Evolutionary conservation across 2,797 vertebrate genomes (phyloP).

Genomic region (Morelia viridis): DNA sequence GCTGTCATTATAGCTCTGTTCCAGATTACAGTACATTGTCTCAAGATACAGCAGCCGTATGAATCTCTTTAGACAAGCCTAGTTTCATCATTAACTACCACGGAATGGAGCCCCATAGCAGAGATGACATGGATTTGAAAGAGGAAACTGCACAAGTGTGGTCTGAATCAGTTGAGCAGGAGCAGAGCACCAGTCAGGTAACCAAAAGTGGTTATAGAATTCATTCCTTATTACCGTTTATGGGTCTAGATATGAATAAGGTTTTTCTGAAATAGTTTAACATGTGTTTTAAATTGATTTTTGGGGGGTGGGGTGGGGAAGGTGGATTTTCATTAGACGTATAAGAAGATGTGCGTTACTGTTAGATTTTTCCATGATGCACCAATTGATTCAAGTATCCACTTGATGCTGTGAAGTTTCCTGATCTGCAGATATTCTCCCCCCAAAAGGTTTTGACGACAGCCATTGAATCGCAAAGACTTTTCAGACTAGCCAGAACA

Average conservation of each 20-base stretch:
- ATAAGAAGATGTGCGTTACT: neutral
- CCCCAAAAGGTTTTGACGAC: neutral
- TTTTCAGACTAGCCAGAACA: too few relatives aligned
- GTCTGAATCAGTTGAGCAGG: slow-evolving; percentile 73
- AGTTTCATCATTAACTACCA: slow-evolving; percentile 38
- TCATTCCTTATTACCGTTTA: neutral
- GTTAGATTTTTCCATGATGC: neutral
- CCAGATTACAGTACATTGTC: slow-evolving; percentile 39
- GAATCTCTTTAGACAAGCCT: slow-evolving; percentile 51
- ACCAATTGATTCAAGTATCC: neutral
- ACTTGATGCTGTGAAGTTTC: neutral
- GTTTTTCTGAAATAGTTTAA: neutral
- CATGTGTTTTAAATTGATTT: neutral
- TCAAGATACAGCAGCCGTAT: slow-evolving; percentile 60
- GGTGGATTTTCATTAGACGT: neutral
- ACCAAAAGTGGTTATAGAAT: slow-evolving; percentile 35
- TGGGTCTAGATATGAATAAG: rapidly evolving
- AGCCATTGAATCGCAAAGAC: neutral
- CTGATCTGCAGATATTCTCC: neutral
- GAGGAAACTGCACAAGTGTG: slow-evolving; percentile 74
- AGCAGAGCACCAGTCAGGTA: slow-evolving; percentile 75
- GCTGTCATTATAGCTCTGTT: slow-evolving; percentile 57
- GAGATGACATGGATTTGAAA: slow-evolving; percentile 75
- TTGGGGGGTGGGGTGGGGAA: neutral
- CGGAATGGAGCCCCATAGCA: slow-evolving; percentile 46